phyloP scores from a whole-genome alignment of 2,113 vertebrate genomes.

The Megalops atlanticus region DNA sequence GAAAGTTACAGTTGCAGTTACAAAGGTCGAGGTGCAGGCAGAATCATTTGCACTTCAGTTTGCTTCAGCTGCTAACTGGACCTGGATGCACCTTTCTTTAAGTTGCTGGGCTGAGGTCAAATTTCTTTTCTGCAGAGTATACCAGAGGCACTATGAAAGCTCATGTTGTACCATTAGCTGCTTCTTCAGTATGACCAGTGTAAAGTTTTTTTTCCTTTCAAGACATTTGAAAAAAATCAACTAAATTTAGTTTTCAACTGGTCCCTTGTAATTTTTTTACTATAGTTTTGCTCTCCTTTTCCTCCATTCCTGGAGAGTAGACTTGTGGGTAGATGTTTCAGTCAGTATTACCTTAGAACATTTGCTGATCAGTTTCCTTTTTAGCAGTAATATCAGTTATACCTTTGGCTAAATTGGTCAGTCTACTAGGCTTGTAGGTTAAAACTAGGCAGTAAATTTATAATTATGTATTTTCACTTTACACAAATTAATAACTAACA shows the following conservation, averaged over 20 bases:
- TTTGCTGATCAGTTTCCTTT: too few relatives aligned
- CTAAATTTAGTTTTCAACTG: neutral
- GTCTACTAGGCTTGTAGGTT: too few relatives aligned
- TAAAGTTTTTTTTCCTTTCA: too few relatives aligned
- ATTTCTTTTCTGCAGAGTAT: neutral
- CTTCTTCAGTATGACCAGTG: neutral
- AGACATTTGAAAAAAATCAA: neutral
- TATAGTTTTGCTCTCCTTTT: neutral
- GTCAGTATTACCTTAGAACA: neutral
- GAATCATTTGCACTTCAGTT: neutral
- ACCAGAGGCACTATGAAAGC: neutral
- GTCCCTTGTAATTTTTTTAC: neutral
- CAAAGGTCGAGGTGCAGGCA: neutral
- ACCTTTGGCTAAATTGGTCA: too few relatives aligned
- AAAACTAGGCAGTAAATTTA: neutral
- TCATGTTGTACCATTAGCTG: neutral
- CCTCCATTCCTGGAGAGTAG: neutral
- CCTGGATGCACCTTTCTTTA: neutral
- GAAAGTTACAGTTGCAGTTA: neutral
- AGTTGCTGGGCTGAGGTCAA: too few relatives aligned
- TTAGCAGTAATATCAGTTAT: too few relatives aligned
- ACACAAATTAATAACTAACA: neutral
- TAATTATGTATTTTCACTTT: neutral
- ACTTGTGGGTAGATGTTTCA: neutral
- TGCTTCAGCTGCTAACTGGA: neutral